Evolutionary conservation across 2,797 vertebrate species (phyloP).

Genomic region (Trachops cirrhosus): DNA sequence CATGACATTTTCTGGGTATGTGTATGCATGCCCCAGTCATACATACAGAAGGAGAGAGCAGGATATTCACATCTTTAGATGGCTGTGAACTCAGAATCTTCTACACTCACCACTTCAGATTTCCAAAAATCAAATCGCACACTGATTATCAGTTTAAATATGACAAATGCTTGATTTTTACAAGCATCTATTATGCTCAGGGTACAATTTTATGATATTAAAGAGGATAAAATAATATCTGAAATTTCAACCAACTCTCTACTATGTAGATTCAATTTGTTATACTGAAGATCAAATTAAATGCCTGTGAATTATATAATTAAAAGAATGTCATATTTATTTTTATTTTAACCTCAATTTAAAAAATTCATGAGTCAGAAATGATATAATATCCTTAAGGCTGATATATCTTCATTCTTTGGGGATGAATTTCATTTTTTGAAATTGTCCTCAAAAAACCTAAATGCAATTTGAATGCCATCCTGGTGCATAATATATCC

Average conservation of each 20-base stretch:
- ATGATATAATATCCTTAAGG: neutral
- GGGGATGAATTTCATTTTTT: neutral
- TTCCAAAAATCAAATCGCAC: neutral
- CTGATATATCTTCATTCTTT: neutral
- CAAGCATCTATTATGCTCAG: neutral
- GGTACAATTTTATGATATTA: neutral
- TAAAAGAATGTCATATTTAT: neutral
- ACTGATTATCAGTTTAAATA: neutral
- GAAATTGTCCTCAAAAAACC: neutral
- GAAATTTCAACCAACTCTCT: neutral
- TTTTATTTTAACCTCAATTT: neutral
- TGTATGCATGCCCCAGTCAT: neutral
- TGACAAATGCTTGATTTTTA: neutral
- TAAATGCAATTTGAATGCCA: neutral
- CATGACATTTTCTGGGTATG: neutral
- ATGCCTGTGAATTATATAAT: neutral
- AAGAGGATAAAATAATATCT: neutral
- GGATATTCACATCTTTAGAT: neutral
- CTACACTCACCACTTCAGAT: neutral
- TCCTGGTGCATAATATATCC: neutral
- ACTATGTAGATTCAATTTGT: neutral
- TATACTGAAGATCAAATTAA: neutral
- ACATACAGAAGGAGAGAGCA: neutral
- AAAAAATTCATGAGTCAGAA: neutral
- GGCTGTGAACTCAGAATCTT: neutral